Evolutionary conservation across 2,888 invertebrate genomes (phyloP).

Genomic region (Apamea epomidion): DNA sequence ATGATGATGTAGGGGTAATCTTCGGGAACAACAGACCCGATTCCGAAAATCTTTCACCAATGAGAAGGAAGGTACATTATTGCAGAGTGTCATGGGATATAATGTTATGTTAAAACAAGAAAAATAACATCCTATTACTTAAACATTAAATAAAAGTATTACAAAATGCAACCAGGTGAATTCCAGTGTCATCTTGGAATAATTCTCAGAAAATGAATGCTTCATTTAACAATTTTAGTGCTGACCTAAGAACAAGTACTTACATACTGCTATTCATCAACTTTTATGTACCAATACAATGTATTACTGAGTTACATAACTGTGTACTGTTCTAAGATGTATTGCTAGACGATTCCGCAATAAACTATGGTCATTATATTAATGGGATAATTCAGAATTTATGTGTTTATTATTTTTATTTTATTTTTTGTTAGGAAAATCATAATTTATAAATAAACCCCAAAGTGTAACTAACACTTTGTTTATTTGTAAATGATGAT

Average conservation of each 20-base stretch:
- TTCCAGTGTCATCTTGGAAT: conserved; percentile 23
- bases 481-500: too few species aligned
- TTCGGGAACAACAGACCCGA: background rate
- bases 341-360: background rate
- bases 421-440: too few species aligned
- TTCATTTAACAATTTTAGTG: conserved; percentile 48
- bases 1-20: background rate
- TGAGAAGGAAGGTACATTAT: background rate
- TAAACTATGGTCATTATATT: conserved; percentile 21
- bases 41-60: background rate
- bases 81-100: background rate
- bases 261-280: conserved; percentile 23
- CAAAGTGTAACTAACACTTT: too few species aligned
- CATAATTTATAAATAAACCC: too few species aligned
- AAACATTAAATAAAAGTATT: conserved; percentile 27
- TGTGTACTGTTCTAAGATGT: conserved; percentile 29
- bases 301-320: conserved; percentile 26
- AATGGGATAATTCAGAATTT: conserved; percentile 3
- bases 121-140: background rate
- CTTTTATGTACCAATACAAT: conserved; percentile 32
- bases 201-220: conserved; percentile 39
- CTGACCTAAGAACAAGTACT: conserved; percentile 47
- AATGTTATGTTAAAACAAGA: too few species aligned
- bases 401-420: too few species aligned
- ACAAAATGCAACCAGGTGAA: conserved; percentile 34